Base-by-base conservation (phyloP, 2,888 invertebrate genomes). In the Tetheella fluctuosa region DNA sequence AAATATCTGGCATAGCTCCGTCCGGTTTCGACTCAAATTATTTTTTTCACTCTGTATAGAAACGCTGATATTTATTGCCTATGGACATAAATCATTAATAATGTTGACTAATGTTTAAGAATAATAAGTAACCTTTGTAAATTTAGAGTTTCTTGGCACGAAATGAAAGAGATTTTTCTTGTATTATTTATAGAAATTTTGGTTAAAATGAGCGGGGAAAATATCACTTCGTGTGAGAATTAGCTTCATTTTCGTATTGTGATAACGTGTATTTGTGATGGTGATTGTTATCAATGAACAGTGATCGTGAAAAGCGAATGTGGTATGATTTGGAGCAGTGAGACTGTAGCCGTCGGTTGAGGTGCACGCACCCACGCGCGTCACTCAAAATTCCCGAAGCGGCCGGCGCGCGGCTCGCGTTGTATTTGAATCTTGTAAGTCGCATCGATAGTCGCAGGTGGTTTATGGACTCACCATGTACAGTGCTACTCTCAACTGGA, bases 111-210 rank as follows among this genome's bases (percentile, higher is more conserved):
- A 48, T 48, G 48, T 20, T 8, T 48, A n/a, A 48, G 48, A 48
- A 48, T 48, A 48, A 42, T 42, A 42, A 42, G 20, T 48, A 48
- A 48, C 20, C 1, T 10, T 20, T n/a, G 48, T 48, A 48, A 48
- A 48, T 48, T 48, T 48, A 48, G 48, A 48, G 48, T 20, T 48
- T 48, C 48, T 48, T 48, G 48, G 48, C 48, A 48, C 48, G n/a
- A 3, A 20, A 20, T 48, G 48, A 48, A 48, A 48, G 48, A 48
- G 48, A 48, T 10, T 48, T 48, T 48, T 48, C 20, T 10, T n/a
- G 48, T 48, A 48, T 48, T 48, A 48, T 48, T 48, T 48, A 48
- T 48, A 48, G 48, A 48, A 20, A 10, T 20, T 48, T 48, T 48
- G 20, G 48, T 48, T 48, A 48, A 48, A 20, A 48, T 48, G 20